A percentile compares a stretch with the other conserved stretches of the same genome.
These are phyloP conservation scores for Hipparchia sbordonii DNA, from an alignment of 2,888 invertebrate genomes.

Conservation along the genomic window DNA sequence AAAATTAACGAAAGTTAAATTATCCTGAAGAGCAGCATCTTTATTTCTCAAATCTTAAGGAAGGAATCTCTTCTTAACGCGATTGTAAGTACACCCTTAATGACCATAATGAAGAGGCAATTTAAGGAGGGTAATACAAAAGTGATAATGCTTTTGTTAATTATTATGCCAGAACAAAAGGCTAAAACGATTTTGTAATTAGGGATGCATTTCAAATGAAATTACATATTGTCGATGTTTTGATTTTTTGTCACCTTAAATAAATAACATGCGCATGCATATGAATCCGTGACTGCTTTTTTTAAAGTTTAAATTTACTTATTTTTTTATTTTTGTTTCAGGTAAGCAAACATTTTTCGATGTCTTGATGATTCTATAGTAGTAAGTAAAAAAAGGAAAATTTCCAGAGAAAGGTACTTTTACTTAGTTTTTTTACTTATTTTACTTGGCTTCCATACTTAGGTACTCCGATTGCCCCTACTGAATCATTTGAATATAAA, in stretches of 20 bases:
- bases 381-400: not conserved
- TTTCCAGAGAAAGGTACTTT: not conserved
- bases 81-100: constrained; percentile 19
- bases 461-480: not conserved
- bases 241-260: not conserved
- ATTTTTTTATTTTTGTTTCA: constrained; percentile 1
- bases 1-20: not conserved
- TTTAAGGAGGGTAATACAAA: constrained; percentile 28
- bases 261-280: too few relatives aligned
- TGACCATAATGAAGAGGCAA: constrained; percentile 18
- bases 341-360: not conserved
- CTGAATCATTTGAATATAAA: not conserved
- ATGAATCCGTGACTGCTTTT: not conserved
- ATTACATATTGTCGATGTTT: not conserved
- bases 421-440: not conserved
- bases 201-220: constrained; percentile 7
- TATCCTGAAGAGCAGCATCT: not conserved
- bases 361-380: not conserved
- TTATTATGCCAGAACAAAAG: constrained; percentile 31
- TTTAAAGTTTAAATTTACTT: not conserved
- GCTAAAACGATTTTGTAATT: constrained; percentile 21
- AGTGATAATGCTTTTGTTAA: constrained; percentile 32
- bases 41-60: constrained; percentile 10
- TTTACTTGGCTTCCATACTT: not conserved
- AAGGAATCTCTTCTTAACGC: constrained; percentile 16